Base-by-base conservation (phyloP, 2,113 vertebrate species). In the Physeter macrocephalus region DNA sequence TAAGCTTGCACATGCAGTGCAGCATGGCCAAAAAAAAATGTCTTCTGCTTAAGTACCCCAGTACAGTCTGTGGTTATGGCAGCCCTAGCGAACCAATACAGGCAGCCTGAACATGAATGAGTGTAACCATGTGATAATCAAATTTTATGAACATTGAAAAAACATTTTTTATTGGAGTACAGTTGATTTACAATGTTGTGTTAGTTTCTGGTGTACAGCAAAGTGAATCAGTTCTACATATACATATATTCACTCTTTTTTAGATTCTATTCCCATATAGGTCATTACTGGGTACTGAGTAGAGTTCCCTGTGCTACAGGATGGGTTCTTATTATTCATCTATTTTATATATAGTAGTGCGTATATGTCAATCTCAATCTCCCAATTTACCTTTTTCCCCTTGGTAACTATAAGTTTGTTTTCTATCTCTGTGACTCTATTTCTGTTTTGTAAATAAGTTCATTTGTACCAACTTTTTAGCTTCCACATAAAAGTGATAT, bases 41-140 rank as follows among this genome's bases (percentile, higher is more conserved):
- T 25, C 72, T n/a, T 2, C 12, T 13, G n/a, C 34, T 1, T 2
- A 46, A 66, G 34, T 15, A 2, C 8, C 39, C 13, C 20, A 0
- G 34, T 6, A 17, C 46, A 57, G 6, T 57, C 6, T 57, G 72
- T 39, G 29, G 62, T 54, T 27, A 13, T 6, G 14, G 41, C 17
- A n/a, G 39, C 41, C 43, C 8, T 12, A 8, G 36, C 5, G 29
- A n/a, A n/a, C 17, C 0, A 6, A 43, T 5, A 13, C 20, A 43
- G 49, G n/a, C 31, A 6, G 52, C 7, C 20, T 18, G 23, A 7
- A 29, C n/a, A 49, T 10, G 64, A 20, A 43, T 8, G 34, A 49
- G 14, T 13, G 34, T 43, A 77, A 9, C 57, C 36, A 3, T 10
- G 9, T 29, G 88, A 43, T 25, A 14, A 15, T 21, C 49, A 46